A percentile compares a stretch with the other conserved stretches of the same genome.
These are phyloP conservation scores for Brassicogethes aeneus DNA, from an alignment of 2,888 invertebrate genomes.

Conservation along the genomic window DNA sequence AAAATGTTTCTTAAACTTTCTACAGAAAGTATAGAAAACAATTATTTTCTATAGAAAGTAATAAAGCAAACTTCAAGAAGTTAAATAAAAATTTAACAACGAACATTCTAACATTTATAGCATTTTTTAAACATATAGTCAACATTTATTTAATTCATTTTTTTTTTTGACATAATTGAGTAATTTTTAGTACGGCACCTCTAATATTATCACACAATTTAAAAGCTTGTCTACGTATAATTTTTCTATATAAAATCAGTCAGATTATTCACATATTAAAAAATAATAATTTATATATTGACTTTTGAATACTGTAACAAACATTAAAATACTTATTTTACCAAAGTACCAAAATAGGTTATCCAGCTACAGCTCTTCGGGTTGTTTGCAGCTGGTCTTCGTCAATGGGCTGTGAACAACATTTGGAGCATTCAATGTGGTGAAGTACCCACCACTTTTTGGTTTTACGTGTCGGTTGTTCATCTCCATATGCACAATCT, in stretches of 20 bases:
- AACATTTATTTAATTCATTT: background rate
- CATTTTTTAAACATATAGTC: background rate
- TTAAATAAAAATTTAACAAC: no score
- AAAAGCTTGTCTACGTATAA: slow-evolving; percentile 14
- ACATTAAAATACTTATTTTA: no score
- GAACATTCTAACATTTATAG: background rate
- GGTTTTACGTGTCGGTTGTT: slow-evolving; percentile 84
- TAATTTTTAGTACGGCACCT: slow-evolving; percentile 1
- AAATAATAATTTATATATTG: background rate
- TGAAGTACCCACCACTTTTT: slow-evolving; percentile 75
- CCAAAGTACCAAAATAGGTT: background rate
- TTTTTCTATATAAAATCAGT: slow-evolving; percentile 22
- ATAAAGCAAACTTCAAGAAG: no score
- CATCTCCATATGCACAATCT: slow-evolving; percentile 89
- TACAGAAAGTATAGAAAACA: no score
- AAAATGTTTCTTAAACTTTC: no score
- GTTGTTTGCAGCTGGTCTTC: slow-evolving; percentile 29
- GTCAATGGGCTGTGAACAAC: slow-evolving; percentile 35
- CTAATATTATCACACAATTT: slow-evolving; percentile 17
- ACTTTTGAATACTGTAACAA: slow-evolving; percentile 1
- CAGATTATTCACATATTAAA: slow-evolving; percentile 16
- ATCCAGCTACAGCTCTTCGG: slow-evolving; percentile 9
- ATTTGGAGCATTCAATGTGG: slow-evolving; percentile 45
- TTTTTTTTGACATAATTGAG: background rate
- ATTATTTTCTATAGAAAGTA: no score